Evolutionary conservation across 2,797 vertebrate species (phyloP), one percentile per base, ranked within the genome.

Genomic region (Micropoecilia bifurca): DNA sequence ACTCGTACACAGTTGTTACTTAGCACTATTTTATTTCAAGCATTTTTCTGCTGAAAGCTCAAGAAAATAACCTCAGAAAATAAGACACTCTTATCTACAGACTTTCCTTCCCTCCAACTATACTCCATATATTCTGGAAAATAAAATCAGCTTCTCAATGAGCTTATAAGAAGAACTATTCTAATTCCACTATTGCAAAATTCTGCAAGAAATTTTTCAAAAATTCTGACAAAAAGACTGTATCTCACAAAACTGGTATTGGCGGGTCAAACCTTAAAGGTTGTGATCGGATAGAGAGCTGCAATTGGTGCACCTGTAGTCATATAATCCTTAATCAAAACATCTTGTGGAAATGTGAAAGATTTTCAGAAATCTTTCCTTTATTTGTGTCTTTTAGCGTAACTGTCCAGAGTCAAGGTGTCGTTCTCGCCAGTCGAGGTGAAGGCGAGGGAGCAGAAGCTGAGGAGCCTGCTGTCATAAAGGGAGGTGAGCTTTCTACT

Each of bases 361-460:
- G 22, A 48, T 53, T 25, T 50, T 33, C 7, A 66, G 28, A 36
- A 71, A 46, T 59, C 63, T 22, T 73, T 30, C 7, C 18, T 74
- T 68, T 80, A 12, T 57, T 25, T 76, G 71, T 91, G 57, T 80
- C 16, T 86, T 88, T 80, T 79, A 98, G 96, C 81, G 77, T 93
- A 74, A 77, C 77, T 7, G 89, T 90, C 80, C 93, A 85, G 79
- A 94, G 93, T 81, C 73, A 41, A 0, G 92, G 83, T 50, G 93
- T 94, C 79, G 50, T 50, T 0, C 81, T 95, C 48, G 93, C 93
- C 55, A 90, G 91, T 33, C 77, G 18, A 43, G 94, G 92, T 7
- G 94, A 94, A 53, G 96, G 95, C 83, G 96, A 95, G 82, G 95
- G 96, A 80, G 93, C 93, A 6, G 95, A 92, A 73, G 91, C 91